Conservation (phyloP, 2,113 vertebrate species). For the Spea multiplicata region DNA sequence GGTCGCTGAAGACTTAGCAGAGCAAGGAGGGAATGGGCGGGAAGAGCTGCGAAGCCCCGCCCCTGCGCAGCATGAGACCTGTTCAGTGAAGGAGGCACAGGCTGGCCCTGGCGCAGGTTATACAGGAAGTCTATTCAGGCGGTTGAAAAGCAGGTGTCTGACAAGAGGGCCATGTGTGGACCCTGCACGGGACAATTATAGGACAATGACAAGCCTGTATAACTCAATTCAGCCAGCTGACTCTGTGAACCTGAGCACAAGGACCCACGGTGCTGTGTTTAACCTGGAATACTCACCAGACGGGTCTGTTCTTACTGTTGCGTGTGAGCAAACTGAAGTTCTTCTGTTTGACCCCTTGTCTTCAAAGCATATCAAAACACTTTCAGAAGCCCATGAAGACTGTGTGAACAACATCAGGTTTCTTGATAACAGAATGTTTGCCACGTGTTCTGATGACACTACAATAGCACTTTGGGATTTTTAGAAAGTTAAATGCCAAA, state of each 20-base stretch:
- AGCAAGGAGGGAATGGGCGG: slow-evolving; percentile 27
- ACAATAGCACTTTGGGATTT: slow-evolving; percentile 96
- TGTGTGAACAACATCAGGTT: slow-evolving; percentile 99
- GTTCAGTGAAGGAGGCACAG: background rate
- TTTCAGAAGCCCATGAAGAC: slow-evolving; percentile 95
- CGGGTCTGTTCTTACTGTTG: slow-evolving; percentile 94
- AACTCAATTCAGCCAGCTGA: slow-evolving; percentile 87
- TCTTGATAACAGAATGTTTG: slow-evolving; percentile 95
- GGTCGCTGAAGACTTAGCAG: background rate
- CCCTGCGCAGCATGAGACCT: background rate
- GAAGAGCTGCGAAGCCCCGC: background rate
- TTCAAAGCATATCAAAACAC: slow-evolving; percentile 94
- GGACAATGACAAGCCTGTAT: slow-evolving; percentile 88
- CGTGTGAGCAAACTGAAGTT: slow-evolving; percentile 96
- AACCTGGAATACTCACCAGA: slow-evolving; percentile 96
- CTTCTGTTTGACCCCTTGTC: slow-evolving; percentile 96
- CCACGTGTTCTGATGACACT: slow-evolving; percentile 96
- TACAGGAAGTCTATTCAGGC: slow-evolving; percentile 71
- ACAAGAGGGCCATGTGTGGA: slow-evolving; percentile 84
- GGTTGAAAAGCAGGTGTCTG: slow-evolving; percentile 76
- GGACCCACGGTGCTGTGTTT: slow-evolving; percentile 93
- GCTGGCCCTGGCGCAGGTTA: slow-evolving; percentile 41
- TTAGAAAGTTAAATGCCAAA: slow-evolving; percentile 90
- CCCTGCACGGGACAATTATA: slow-evolving; percentile 85
- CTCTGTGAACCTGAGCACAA: slow-evolving; percentile 86